phyloP scores from a whole-genome alignment of 1,140 invertebrate species.

The Eueides isabella region DNA sequence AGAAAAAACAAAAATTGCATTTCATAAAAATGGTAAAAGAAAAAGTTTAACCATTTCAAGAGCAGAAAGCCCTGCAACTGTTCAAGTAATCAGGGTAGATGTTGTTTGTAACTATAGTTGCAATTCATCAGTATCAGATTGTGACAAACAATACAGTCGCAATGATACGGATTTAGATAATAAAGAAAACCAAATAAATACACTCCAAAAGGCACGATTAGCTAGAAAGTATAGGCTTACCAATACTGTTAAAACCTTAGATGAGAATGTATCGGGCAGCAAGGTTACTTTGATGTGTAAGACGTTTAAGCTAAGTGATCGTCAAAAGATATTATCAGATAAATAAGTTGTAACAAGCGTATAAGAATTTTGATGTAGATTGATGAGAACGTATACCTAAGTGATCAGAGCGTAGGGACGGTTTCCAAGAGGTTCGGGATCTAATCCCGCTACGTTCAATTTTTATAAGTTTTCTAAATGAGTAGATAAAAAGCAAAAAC shows the following conservation, averaged over 20 bases:
- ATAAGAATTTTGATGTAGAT: no score
- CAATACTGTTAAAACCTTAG: constrained; percentile 65
- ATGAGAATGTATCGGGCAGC: constrained; percentile 62
- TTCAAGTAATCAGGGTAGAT: constrained; percentile 78
- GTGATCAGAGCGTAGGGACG: no score
- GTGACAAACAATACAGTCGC: constrained; percentile 42
- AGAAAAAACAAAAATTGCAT: constrained; percentile 60
- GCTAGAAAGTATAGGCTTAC: constrained; percentile 68
- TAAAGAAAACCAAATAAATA: constrained; percentile 44
- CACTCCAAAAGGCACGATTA: constrained; percentile 51
- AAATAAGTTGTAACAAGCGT: no score
- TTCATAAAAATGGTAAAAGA: constrained; percentile 69
- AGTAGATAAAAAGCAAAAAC: constrained; percentile 30
- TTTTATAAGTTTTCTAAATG: no score
- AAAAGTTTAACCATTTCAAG: constrained; percentile 78
- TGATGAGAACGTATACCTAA: no score
- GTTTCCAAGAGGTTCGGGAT: no score
- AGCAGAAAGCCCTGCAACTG: constrained; percentile 72
- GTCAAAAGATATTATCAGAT: constrained; percentile 42
- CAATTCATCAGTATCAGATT: constrained; percentile 55
- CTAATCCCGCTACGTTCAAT: no score
- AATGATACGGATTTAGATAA: constrained; percentile 26
- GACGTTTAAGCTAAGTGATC: constrained; percentile 66
- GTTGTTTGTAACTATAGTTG: constrained; percentile 68
- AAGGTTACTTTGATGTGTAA: constrained; percentile 77